Evolutionary conservation across 2,888 invertebrate genomes (phyloP).

Genomic region (Hemaris fuciformis): DNA sequence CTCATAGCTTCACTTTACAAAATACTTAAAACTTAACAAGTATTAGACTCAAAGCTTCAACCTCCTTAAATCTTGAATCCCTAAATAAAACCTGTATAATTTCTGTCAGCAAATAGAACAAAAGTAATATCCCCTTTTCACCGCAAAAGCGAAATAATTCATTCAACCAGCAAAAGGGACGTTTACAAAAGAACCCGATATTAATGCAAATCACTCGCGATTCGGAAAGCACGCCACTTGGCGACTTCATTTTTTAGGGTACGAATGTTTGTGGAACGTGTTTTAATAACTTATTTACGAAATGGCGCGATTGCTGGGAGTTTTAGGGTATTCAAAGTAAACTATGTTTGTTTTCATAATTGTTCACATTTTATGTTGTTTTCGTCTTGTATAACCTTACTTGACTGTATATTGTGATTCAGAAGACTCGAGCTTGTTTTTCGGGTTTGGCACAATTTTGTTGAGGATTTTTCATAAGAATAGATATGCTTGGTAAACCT

Average conservation of each 20-base stretch:
- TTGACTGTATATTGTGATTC: too few relatives aligned
- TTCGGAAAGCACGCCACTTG: constrained; percentile 23
- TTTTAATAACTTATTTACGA: constrained; percentile 5
- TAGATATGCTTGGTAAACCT: too few relatives aligned
- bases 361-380: neutral
- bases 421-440: too few relatives aligned
- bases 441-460: too few relatives aligned
- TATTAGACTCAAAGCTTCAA: too few relatives aligned
- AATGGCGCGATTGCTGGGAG: neutral
- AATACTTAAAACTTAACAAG: too few relatives aligned
- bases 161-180: constrained; percentile 27
- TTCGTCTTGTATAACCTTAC: too few relatives aligned
- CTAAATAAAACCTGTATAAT: neutral
- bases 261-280: neutral
- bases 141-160: constrained; percentile 28
- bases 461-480: too few relatives aligned
- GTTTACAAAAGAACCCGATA: constrained; percentile 28
- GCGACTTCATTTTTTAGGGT: constrained; percentile 28
- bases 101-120: constrained; percentile 18
- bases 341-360: neutral
- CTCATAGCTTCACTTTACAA: too few relatives aligned
- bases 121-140: constrained; percentile 15
- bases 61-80: neutral
- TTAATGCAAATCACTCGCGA: constrained; percentile 38
- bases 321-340: neutral